A percentile compares a stretch with the other conserved stretches of the same genome.
These are phyloP conservation scores for Hypercompe scribonia DNA, from an alignment of 2,888 invertebrate genomes.

Conservation along the genomic window DNA sequence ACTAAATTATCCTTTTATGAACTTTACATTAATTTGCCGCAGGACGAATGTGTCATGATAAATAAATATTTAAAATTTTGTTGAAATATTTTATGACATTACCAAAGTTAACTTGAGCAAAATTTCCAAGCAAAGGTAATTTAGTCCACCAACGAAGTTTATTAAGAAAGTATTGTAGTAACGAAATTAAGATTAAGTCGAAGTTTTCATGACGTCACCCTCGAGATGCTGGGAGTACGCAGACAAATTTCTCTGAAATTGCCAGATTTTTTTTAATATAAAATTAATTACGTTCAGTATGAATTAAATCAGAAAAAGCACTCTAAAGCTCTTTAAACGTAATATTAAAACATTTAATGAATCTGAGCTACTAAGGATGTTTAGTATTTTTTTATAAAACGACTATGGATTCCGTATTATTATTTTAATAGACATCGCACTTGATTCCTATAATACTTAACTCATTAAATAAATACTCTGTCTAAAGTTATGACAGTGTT, in stretches of 20 bases:
- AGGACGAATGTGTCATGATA: not conserved
- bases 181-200: slow-evolving; percentile 42
- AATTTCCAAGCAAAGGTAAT: slow-evolving; percentile 28
- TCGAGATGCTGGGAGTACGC: slow-evolving; percentile 13
- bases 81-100: slow-evolving; percentile 10
- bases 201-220: slow-evolving; percentile 27
- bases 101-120: slow-evolving; percentile 9
- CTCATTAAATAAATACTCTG: not conserved
- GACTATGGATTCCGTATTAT: not conserved
- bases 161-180: slow-evolving; percentile 40
- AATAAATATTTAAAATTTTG: not conserved
- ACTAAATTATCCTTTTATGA: not conserved
- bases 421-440: not conserved
- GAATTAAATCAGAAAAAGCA: not conserved
- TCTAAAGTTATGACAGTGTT: not conserved
- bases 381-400: not conserved
- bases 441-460: not conserved
- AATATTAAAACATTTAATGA: not conserved
- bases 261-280: not conserved
- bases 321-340: not conserved
- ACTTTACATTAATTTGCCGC: not conserved
- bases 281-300: not conserved
- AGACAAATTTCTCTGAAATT: not conserved
- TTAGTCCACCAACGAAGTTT: slow-evolving; percentile 40
- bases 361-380: not conserved